Percentiles rank a stretch among this genome's conserved stretches.
Conservation (phyloP, 2,797 vertebrate genomes). For the Odontamblyopus lacepedii region DNA sequence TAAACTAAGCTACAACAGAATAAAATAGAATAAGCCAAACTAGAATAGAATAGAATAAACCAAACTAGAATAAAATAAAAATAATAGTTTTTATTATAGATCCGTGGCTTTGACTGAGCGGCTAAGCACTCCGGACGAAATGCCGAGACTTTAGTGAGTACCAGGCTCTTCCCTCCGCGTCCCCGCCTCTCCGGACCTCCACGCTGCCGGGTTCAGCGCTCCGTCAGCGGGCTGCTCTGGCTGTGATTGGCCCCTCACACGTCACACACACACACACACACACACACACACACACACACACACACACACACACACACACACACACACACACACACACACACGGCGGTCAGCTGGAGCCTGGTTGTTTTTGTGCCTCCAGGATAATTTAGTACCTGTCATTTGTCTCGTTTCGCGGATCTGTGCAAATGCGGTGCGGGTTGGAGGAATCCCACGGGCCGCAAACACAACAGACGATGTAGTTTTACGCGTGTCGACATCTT, state of each 20-base stretch:
- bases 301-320: too few relatives aligned
- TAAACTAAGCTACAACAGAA: too few relatives aligned
- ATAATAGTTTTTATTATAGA: too few relatives aligned
- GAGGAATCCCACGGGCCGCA: background rate
- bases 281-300: slow-evolving; percentile 21
- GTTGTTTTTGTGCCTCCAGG: background rate
- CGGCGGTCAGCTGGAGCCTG: slow-evolving; percentile 42
- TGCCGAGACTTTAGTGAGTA: too few relatives aligned
- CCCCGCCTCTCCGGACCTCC: slow-evolving; percentile 11
- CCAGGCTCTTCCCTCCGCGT: background rate
- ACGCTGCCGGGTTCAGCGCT: fast-evolving
- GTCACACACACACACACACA: slow-evolving; percentile 1
- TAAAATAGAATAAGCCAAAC: too few relatives aligned
- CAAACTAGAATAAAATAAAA: too few relatives aligned
- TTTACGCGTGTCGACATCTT: slow-evolving; percentile 5
- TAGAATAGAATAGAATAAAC: too few relatives aligned
- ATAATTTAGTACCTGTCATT: background rate
- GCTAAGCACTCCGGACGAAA: too few relatives aligned
- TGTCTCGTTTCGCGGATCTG: background rate
- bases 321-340: background rate
- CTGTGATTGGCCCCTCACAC: slow-evolving; percentile 60
- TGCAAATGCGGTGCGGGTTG: background rate
- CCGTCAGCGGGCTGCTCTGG: slow-evolving; percentile 12
- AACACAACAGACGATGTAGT: slow-evolving; percentile 12
- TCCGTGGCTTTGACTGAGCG: too few relatives aligned